Conservation (phyloP, 2,113 vertebrate species). For the Tachycineta bicolor region DNA sequence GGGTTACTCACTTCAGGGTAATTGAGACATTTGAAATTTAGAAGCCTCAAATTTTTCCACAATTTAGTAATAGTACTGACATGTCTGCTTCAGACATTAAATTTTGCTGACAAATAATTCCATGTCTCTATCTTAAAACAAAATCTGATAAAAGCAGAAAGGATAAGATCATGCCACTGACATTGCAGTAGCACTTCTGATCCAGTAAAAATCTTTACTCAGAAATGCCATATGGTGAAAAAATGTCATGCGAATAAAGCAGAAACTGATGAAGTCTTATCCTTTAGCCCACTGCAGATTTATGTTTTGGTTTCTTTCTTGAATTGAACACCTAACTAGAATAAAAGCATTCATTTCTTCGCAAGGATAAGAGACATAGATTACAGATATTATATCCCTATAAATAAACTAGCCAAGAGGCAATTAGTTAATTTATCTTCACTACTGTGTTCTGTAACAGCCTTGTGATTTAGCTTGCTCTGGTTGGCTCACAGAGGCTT, state of each 20-base stretch:
- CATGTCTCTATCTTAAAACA: background rate
- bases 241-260: background rate
- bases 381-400: background rate
- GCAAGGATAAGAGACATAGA: background rate
- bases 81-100: background rate
- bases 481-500: background rate
- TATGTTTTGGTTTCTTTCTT: background rate
- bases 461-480: background rate
- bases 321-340: background rate
- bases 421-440: background rate
- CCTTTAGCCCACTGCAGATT: background rate
- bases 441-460: rapidly evolving
- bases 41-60: background rate
- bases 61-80: background rate
- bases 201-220: background rate
- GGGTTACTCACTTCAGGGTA: background rate
- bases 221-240: background rate
- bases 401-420: background rate
- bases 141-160: background rate
- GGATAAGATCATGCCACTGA: background rate
- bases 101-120: background rate
- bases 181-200: background rate
- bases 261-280: background rate
- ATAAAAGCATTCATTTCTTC: background rate
- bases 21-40: background rate